Base-by-base conservation (phyloP, 1,140 invertebrate genomes). In the Nasonia giraulti region DNA sequence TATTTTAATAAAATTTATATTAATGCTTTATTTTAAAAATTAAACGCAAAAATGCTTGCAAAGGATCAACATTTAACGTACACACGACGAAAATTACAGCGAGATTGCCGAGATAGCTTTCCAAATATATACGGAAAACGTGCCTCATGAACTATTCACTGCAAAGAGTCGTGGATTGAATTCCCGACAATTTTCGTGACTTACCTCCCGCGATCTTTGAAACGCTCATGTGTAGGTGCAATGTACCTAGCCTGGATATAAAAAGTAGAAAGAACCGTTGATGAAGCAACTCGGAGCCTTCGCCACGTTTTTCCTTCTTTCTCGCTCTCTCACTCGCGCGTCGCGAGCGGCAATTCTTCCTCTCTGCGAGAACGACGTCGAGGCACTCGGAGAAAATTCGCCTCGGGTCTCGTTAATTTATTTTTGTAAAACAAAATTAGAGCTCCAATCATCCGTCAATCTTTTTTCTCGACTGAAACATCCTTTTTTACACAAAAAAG, bases 291-390 rank as follows among this genome's bases (percentile, higher is more conserved):
- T 81, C 79, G 20, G n/a, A 20, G 44, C 8, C 66, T 5, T 44
- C n/a, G 68, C 37, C 62, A 80, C 79, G 62, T 81, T 81, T 80
- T 81, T 81, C 66, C 71, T 80, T 73, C 47, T 73, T 37, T 37
- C 33, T 37, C 33, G 33, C 33, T 37, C 33, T 37, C 33, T 37
- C 33, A n/a, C n/a, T 37, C 20, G 37, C 31, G 37, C 55, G 14
- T 62, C 17, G 55, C 20, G 20, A 27, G 27, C 20, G 6, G 17
- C 55, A 20, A 7, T 20, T 62, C 17, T 80, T 27, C 14, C 8
- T 80, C 17, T 20, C 27, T n/a, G n/a, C 8, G 11, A 44, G 20
- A 20, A 71, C 4, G 14, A 71, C 7, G 27, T 71, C 8, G 17
- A 71, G 20, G n/a, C 27, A 69, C n/a, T 17, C 2, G 23, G 2